Evolutionary conservation across 2,888 invertebrate genomes (phyloP).

Genomic region (Helobdella robusta): DNA sequence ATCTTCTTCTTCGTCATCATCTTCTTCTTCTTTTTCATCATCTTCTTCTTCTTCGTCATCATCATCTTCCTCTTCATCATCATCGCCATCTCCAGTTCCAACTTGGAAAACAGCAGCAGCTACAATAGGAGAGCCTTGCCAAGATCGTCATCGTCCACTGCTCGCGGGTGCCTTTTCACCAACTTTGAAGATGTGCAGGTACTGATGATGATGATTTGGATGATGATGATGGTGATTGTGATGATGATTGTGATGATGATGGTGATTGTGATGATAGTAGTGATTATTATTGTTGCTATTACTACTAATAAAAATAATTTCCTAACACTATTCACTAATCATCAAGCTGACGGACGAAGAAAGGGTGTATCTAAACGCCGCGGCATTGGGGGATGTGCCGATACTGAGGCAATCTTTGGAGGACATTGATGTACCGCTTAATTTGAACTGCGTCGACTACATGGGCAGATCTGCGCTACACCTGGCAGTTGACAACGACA

Average conservation of each 20-base stretch:
- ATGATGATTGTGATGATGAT: background rate
- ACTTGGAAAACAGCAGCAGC: background rate
- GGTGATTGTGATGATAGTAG: background rate
- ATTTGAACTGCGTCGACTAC: slow-evolving; percentile 50
- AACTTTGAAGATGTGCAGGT: slow-evolving; percentile 50
- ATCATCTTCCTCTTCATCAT: background rate
- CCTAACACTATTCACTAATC: background rate
- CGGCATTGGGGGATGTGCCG: slow-evolving; percentile 47
- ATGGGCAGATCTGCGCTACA: slow-evolving; percentile 63
- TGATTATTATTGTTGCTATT: background rate
- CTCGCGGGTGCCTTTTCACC: slow-evolving; percentile 48
- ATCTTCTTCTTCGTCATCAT: background rate
- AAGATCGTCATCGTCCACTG: slow-evolving; percentile 37
- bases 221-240: background rate
- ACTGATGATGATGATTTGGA: background rate
- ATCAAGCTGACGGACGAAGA: slow-evolving; percentile 48
- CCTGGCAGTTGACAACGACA: slow-evolving; percentile 60
- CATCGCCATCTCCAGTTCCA: background rate
- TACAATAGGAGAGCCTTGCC: background rate
- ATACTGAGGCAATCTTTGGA: slow-evolving; percentile 47
- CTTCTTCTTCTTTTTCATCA: background rate
- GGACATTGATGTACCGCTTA: slow-evolving; percentile 41
- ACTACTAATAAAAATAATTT: background rate
- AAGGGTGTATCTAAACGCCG: slow-evolving; percentile 48
- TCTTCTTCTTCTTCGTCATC: background rate